Evolutionary conservation across 2,797 vertebrate species (phyloP).

Genomic region (Sebastes vulpes): DNA sequence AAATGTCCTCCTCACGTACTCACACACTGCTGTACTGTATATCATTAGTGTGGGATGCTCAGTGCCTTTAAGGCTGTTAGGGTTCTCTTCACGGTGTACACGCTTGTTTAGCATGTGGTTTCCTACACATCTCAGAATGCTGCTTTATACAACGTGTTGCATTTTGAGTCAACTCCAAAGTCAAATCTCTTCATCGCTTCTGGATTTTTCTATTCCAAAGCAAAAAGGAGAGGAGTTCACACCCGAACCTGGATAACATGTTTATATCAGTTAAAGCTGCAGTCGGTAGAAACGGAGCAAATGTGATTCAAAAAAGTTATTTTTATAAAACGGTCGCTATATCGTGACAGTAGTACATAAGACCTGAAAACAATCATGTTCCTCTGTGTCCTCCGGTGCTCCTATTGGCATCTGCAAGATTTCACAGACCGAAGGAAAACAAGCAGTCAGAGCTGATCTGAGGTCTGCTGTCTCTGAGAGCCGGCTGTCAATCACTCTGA

Average conservation of each 20-base stretch:
- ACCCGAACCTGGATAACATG: neutral
- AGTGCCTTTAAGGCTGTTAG: conserved; percentile 34
- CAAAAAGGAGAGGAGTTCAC: neutral
- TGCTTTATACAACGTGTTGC: neutral
- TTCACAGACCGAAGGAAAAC: no score
- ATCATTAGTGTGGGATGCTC: conserved; percentile 45
- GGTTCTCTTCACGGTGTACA: conserved; percentile 5
- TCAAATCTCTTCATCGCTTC: neutral
- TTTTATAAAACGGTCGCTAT: no score
- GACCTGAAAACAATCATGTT: no score
- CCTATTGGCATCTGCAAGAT: no score
- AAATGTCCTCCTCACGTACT: conserved; percentile 52
- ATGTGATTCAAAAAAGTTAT: no score
- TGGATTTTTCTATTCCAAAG: neutral
- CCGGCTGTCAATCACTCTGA: no score
- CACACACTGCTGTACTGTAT: conserved; percentile 24
- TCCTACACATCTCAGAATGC: neutral
- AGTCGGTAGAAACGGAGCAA: no score
- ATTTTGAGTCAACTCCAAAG: neutral
- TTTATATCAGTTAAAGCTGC: neutral
- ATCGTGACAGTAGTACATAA: no score
- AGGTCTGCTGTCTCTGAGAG: no score
- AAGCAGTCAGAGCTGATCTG: no score
- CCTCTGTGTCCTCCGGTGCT: no score
- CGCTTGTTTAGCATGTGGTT: neutral